Conservation (phyloP, 2,888 invertebrate genomes). For the Pyrgus malvae region DNA sequence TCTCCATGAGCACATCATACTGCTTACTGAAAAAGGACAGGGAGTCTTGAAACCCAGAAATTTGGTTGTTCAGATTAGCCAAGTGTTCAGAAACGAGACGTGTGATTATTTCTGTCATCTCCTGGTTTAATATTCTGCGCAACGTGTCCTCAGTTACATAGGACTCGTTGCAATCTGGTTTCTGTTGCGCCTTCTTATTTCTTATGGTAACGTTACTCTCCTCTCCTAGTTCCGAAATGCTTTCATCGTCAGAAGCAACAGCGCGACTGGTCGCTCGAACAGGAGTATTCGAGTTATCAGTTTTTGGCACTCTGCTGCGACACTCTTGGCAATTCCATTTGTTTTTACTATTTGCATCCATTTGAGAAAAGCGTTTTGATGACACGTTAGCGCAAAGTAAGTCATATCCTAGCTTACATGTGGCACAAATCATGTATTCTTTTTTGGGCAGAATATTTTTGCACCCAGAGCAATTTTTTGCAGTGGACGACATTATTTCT, state of each 20-base stretch:
- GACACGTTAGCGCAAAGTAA: background rate
- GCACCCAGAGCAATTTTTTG: background rate
- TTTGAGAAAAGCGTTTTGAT: background rate
- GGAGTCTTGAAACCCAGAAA: background rate
- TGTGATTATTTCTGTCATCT: background rate
- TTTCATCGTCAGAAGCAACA: background rate
- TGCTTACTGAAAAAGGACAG: background rate
- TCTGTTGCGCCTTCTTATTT: background rate
- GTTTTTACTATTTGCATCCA: background rate
- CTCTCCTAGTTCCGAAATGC: background rate
- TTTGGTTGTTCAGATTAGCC: background rate
- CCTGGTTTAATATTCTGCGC: background rate
- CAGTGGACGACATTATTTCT: background rate
- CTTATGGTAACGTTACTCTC: background rate
- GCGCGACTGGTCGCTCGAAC: background rate
- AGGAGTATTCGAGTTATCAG: background rate
- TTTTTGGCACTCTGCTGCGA: background rate
- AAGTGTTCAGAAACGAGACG: background rate
- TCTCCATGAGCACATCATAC: background rate
- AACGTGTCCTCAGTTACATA: background rate
- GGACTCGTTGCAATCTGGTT: background rate
- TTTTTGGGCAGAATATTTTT: background rate
- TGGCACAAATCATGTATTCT: background rate
- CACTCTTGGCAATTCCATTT: conserved; percentile 3
- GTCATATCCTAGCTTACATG: background rate